These are phyloP conservation scores for Haliclystus octoradiatus DNA, from an alignment of 30 jellyfish, hydroid and myxozoan species.

Conservation along the genomic window DNA sequence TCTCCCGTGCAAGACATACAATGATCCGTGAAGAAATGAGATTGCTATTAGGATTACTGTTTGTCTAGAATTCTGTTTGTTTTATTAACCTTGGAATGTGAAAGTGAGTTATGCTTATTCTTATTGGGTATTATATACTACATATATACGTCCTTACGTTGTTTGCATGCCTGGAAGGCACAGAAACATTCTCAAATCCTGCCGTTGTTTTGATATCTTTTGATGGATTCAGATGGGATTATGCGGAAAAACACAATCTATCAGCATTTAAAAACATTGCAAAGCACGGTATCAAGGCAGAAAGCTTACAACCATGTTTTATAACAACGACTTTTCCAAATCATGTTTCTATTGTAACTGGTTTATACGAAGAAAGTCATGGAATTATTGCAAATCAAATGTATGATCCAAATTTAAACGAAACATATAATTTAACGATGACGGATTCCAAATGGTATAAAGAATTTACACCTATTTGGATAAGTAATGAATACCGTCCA, in stretches of 20 bases:
- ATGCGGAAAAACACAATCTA: constrained; percentile 28
- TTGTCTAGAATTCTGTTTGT: too few relatives aligned
- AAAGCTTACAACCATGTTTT: constrained; percentile 42
- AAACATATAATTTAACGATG: constrained; percentile 18
- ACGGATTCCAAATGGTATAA: constrained; percentile 68
- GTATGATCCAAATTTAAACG: constrained; percentile 74
- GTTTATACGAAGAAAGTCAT: constrained; percentile 73
- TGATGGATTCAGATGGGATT: constrained; percentile 88
- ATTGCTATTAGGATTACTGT: too few relatives aligned
- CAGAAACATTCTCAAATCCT: too few relatives aligned
- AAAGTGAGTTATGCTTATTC: too few relatives aligned
- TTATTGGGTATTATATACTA: too few relatives aligned
- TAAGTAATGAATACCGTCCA: constrained; percentile 29
- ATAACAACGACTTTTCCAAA: constrained; percentile 79
- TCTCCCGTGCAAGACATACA: too few relatives aligned
- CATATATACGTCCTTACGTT: too few relatives aligned
- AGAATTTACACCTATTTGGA: constrained; percentile 74
- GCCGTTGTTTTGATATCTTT: constrained; percentile 46
- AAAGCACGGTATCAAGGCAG: constrained; percentile 53
- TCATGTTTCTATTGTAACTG: constrained; percentile 75
- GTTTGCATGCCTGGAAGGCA: too few relatives aligned
- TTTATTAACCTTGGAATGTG: too few relatives aligned
- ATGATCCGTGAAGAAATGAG: too few relatives aligned
- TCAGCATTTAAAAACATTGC: constrained; percentile 31
- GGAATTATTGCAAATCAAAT: constrained; percentile 64